Percentiles rank a stretch among this genome's conserved stretches.
Evolutionary conservation across 2,797 vertebrate genomes (phyloP).

Genomic region (Tangara arthus): DNA sequence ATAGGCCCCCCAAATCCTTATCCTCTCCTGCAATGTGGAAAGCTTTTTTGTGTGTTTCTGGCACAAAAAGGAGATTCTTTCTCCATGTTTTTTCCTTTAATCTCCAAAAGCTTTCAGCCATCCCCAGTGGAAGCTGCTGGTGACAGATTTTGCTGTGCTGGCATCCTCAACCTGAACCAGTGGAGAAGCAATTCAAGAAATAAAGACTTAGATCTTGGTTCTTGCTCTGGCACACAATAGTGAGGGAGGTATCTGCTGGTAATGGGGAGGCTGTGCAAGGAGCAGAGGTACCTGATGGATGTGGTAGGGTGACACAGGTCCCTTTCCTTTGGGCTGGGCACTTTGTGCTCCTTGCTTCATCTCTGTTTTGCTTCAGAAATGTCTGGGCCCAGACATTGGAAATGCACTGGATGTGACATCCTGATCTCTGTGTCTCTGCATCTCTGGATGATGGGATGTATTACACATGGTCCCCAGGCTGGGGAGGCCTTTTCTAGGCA

Average conservation of each 20-base stretch:
- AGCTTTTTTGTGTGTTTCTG: not conserved
- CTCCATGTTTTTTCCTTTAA: not conserved
- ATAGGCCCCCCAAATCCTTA: not conserved
- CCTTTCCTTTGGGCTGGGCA: accelerated
- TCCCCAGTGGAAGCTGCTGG: not conserved
- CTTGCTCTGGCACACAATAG: not conserved
- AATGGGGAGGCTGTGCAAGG: accelerated
- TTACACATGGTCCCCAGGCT: not conserved
- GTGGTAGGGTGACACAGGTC: accelerated
- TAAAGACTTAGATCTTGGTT: not conserved
- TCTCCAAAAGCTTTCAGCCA: not conserved
- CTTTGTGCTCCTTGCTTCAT: not conserved
- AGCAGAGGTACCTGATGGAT: not conserved
- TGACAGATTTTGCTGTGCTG: not conserved
- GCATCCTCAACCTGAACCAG: not conserved
- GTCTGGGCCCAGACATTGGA: not conserved
- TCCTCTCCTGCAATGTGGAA: not conserved
- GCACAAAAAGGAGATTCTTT: not conserved
- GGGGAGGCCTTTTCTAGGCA: not conserved
- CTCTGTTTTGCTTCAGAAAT: not conserved
- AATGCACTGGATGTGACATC: not conserved
- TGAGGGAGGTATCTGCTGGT: not conserved
- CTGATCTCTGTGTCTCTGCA: not conserved
- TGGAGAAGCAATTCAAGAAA: not conserved
- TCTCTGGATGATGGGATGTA: not conserved